phyloP scores from a whole-genome alignment of 2,888 invertebrate species.

The Parascotia fuliginaria region DNA sequence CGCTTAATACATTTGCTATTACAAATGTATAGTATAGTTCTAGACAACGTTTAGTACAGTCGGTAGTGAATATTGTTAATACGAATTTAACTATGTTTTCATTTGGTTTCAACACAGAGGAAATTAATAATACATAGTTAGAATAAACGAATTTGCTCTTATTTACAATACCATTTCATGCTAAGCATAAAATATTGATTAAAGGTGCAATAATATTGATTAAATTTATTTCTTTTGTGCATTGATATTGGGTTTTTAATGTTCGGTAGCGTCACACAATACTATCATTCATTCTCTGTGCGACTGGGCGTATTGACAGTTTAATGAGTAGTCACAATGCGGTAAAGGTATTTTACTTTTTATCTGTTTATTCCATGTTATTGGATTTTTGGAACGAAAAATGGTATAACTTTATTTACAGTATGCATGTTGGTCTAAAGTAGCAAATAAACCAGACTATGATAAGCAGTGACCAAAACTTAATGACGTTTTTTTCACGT shows the following conservation, averaged over 20 bases:
- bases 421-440: too few species aligned
- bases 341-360: background rate
- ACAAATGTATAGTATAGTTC: background rate
- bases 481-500: too few species aligned
- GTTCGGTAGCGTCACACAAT: slow-evolving; percentile 15
- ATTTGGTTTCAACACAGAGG: slow-evolving; percentile 14
- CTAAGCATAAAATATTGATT: too few species aligned
- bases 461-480: too few species aligned
- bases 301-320: background rate
- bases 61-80: background rate
- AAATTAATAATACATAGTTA: background rate
- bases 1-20: slow-evolving; percentile 31
- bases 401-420: too few species aligned
- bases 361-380: background rate
- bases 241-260: too few species aligned
- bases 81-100: background rate
- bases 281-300: slow-evolving; percentile 22
- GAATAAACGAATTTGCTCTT: too few species aligned
- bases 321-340: slow-evolving; percentile 17
- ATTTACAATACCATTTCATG: too few species aligned
- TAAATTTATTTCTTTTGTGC: too few species aligned
- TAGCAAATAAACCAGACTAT: too few species aligned
- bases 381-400: too few species aligned
- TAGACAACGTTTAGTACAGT: background rate
- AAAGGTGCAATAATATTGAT: too few species aligned